Conservation (phyloP, 1,140 invertebrate species). For the Camponotus vicinus region DNA sequence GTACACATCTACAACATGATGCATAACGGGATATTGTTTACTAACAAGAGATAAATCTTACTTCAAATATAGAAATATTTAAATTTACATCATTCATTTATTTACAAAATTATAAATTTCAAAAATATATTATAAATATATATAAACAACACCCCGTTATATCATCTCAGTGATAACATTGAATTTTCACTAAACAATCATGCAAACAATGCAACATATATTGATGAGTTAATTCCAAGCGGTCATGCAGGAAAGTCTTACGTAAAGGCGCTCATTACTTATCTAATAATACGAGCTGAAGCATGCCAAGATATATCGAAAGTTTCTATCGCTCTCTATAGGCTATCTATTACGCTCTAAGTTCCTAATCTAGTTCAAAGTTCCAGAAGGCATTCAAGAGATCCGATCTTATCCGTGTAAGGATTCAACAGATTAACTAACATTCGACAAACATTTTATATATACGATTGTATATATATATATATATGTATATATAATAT, state of each 20-base stretch:
- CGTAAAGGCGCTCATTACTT: constrained; percentile 43
- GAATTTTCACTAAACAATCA: constrained; percentile 17
- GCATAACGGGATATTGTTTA: constrained; percentile 35
- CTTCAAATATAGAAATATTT: background rate
- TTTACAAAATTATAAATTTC: constrained; percentile 9
- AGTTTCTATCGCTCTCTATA: constrained; percentile 64
- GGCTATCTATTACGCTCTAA: constrained; percentile 65
- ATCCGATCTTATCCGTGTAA: constrained; percentile 37
- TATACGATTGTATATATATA: constrained; percentile 42
- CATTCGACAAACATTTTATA: constrained; percentile 45
- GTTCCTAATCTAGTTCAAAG: constrained; percentile 70
- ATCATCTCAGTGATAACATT: constrained; percentile 49
- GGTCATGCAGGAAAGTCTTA: constrained; percentile 28
- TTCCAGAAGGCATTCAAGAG: constrained; percentile 49
- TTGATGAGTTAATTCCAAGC: constrained; percentile 36
- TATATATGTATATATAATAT: constrained; percentile 13
- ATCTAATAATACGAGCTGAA: constrained; percentile 48
- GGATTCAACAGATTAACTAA: constrained; percentile 45
- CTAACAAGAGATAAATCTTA: background rate
- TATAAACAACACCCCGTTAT: constrained; percentile 32
- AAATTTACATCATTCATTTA: background rate
- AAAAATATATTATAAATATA: background rate
- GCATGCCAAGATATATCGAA: constrained; percentile 67
- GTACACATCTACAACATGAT: constrained; percentile 29
- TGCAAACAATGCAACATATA: constrained; percentile 51